These are phyloP conservation scores for Saccopteryx leptura DNA, from an alignment of 2,113 vertebrate genomes.

Conservation along the genomic window DNA sequence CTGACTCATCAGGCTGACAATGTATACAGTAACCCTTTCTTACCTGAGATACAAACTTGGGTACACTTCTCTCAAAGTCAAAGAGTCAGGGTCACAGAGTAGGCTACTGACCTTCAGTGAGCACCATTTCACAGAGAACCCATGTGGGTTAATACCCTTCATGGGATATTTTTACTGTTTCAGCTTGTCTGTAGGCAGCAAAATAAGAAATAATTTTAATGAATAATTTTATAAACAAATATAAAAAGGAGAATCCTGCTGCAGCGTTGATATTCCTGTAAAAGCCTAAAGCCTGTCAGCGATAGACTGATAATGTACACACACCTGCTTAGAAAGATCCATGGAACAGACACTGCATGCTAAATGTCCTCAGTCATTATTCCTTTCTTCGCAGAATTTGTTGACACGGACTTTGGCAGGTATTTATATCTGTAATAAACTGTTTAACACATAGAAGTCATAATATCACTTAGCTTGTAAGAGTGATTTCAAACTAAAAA, in stretches of 20 bases:
- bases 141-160: background rate
- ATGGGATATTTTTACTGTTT: background rate
- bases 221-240: background rate
- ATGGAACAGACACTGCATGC: background rate
- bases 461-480: background rate
- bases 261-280: background rate
- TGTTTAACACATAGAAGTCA: background rate
- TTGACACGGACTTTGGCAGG: background rate
- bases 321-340: background rate
- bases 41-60: background rate
- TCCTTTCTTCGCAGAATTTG: slow-evolving; percentile 12
- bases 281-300: background rate
- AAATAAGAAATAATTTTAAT: slow-evolving; percentile 37
- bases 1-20: background rate
- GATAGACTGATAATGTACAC: background rate
- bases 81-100: background rate
- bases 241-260: slow-evolving; percentile 33
- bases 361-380: background rate
- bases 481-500: background rate
- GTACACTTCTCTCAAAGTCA: background rate
- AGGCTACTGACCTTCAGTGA: background rate
- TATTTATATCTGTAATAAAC: slow-evolving; percentile 18
- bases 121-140: background rate
- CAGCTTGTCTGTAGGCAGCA: background rate
- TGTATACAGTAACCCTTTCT: background rate